Conservation (phyloP, 2,888 invertebrate species). For the Scaptomyza flava region DNA sequence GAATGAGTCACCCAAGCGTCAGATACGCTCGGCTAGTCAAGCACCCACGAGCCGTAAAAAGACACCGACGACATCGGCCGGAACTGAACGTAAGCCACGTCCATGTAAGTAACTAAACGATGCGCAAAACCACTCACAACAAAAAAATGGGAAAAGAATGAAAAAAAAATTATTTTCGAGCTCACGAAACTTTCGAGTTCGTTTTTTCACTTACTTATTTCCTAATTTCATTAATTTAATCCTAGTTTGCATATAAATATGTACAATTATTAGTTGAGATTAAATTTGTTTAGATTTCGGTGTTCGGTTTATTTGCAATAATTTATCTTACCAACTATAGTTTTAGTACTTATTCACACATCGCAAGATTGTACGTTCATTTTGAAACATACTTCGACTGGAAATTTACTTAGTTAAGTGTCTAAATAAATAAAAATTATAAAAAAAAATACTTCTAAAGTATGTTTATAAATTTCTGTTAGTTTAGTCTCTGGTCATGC, state of each 20-base stretch:
- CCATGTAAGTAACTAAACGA: constrained; percentile 87
- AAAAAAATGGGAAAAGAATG: constrained; percentile 21
- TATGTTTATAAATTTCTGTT: constrained; percentile 52
- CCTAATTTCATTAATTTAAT: constrained; percentile 40
- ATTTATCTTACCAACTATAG: constrained; percentile 49
- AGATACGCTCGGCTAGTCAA: constrained; percentile 86
- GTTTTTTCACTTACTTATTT: constrained; percentile 39
- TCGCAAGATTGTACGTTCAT: constrained; percentile 54
- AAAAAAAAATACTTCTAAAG: constrained; percentile 27
- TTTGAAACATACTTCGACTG: constrained; percentile 50
- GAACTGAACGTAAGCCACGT: constrained; percentile 87
- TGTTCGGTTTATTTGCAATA: constrained; percentile 53
- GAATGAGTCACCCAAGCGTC: constrained; percentile 92
- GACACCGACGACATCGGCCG: constrained; percentile 84
- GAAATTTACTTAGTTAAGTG: constrained; percentile 63
- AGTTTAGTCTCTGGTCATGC: constrained; percentile 76
- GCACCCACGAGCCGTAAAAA: constrained; percentile 86
- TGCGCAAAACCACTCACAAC: constrained; percentile 49
- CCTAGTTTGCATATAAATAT: constrained; percentile 56
- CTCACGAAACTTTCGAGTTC: constrained; percentile 33
- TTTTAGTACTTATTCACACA: constrained; percentile 67
- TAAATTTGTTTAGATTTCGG: constrained; percentile 31
- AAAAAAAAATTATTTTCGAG: constrained; percentile 22
- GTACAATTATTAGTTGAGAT: constrained; percentile 29
- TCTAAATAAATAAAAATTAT: constrained; percentile 43